A percentile compares a stretch with the other conserved stretches of the same genome.
Conservation (phyloP, 2,888 invertebrate genomes). For the Lepidocyrtoides sp. region DNA sequence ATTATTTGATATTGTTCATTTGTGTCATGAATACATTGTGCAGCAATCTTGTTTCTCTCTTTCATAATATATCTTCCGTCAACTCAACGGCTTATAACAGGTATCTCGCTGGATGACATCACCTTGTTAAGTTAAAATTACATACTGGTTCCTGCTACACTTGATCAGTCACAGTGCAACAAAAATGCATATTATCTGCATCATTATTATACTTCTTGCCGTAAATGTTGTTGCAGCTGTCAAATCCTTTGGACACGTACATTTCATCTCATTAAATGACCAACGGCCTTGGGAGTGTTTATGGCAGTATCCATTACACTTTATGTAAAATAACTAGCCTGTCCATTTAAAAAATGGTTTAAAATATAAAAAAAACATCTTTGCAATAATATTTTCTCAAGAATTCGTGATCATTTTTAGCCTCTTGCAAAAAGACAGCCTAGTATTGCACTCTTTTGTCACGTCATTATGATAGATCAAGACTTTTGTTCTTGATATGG, state of each 20-base stretch:
- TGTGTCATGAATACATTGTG: too few species aligned
- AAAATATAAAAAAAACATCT: background rate
- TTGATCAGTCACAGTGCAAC: constrained; percentile 44
- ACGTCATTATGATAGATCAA: constrained; percentile 34
- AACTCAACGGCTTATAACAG: background rate
- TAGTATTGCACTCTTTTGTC: constrained; percentile 48
- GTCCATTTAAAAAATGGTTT: background rate
- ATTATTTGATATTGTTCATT: background rate
- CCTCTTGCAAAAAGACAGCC: background rate
- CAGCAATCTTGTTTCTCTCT: too few species aligned
- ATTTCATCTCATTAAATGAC: constrained; percentile 69
- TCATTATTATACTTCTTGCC: background rate
- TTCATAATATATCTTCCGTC: background rate
- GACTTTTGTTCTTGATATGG: constrained; percentile 9
- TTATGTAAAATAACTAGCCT: background rate
- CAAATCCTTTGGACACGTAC: constrained; percentile 37
- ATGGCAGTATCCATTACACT: constrained; percentile 28
- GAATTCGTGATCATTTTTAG: background rate
- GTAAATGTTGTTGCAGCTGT: constrained; percentile 45
- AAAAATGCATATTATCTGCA: constrained; percentile 72
- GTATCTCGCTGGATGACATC: constrained; percentile 50
- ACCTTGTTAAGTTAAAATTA: constrained; percentile 51
- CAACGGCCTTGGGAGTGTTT: constrained; percentile 69
- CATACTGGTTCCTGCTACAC: background rate
- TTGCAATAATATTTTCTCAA: background rate